Evolutionary conservation across 2,113 vertebrate species (phyloP).

Genomic region (Oreocharis arfaki): DNA sequence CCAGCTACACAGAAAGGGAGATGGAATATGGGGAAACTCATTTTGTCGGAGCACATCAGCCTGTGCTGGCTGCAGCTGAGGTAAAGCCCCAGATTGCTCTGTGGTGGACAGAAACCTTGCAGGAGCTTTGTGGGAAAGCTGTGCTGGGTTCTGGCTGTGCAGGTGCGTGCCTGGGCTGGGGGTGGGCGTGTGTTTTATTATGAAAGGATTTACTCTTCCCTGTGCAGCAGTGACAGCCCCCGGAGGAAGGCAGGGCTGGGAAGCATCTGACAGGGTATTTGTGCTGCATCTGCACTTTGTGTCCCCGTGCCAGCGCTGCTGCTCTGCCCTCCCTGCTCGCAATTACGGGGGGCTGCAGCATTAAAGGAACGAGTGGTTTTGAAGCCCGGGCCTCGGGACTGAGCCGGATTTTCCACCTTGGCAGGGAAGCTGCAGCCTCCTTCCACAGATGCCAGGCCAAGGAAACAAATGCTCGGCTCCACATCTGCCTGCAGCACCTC

Average conservation of each 20-base stretch:
- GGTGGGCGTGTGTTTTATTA: neutral
- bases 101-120: accelerated
- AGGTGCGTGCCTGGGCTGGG: neutral
- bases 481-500: neutral
- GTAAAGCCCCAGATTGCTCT: neutral
- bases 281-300: neutral
- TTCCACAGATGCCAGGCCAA: neutral
- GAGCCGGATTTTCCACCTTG: neutral
- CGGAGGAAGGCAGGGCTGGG: neutral
- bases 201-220: neutral
- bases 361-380: neutral
- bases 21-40: neutral
- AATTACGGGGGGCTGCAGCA: neutral
- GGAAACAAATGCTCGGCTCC: neutral
- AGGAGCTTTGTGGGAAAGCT: neutral
- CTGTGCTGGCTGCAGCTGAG: neutral
- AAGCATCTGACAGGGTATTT: neutral
- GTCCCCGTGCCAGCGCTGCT: neutral
- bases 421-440: neutral
- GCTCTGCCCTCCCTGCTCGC: neutral
- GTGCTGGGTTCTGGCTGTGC: neutral
- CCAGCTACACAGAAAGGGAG: neutral
- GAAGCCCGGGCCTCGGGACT: neutral
- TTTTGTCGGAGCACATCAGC: neutral
- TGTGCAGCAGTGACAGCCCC: neutral